Evolutionary conservation across 2,888 invertebrate genomes (phyloP).

Genomic region (Pilophorus perplexus): DNA sequence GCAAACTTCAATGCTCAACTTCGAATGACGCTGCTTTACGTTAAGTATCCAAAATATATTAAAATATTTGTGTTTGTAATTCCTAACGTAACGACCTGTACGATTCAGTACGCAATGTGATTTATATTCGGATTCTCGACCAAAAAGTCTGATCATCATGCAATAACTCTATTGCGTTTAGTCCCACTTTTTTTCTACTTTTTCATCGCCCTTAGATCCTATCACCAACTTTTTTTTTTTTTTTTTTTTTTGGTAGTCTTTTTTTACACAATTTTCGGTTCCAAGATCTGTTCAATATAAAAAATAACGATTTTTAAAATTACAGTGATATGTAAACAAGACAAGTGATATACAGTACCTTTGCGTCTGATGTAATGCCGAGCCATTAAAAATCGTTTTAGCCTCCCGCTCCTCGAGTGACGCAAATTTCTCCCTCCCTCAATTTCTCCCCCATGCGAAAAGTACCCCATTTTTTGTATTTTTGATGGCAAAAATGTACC

Average conservation of each 20-base stretch:
- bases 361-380: constrained; percentile 40
- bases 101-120: no score
- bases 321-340: constrained; percentile 26
- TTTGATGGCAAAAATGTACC: background rate
- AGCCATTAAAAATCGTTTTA: constrained; percentile 27
- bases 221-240: background rate
- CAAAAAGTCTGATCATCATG: constrained; percentile 32
- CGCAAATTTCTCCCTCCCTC: constrained; percentile 15
- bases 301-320: constrained; percentile 12
- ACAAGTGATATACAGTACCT: constrained; percentile 37
- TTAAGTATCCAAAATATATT: no score
- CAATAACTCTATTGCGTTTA: constrained; percentile 37
- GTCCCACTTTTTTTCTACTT: constrained; percentile 13
- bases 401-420: constrained; percentile 28
- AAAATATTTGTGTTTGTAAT: no score
- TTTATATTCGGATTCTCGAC: background rate
- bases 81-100: no score
- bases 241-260: background rate
- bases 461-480: background rate
- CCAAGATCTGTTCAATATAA: constrained; percentile 3
- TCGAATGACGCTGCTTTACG: no score
- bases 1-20: constrained; percentile 27
- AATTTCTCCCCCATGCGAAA: background rate
- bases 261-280: background rate
- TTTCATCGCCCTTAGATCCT: background rate